Evolutionary conservation across 2,888 invertebrate genomes (phyloP), one percentile per base, ranked within the genome.

Genomic region (Agrochola litura): DNA sequence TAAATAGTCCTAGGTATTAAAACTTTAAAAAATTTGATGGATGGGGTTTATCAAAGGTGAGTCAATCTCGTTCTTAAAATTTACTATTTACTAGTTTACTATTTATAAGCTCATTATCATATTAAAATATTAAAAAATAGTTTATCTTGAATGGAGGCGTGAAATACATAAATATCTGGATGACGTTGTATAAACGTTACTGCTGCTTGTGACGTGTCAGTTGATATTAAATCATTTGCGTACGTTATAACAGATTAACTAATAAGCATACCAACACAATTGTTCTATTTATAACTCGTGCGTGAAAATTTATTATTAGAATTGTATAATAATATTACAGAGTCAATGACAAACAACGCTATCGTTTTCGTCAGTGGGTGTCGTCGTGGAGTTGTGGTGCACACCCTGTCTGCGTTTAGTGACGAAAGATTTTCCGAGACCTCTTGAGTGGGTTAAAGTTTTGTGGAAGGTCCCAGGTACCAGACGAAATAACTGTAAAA

Each of bases 291-390:
- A 74, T 72, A 83, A 65, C 67, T 73, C 22, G 71, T 52, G 73
- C 64, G 71, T 77, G 58, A 76, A 74, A 77, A 58, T 49, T 0
- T 82, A 84, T 84, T 49, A 61, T 72, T 61, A 80, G 79, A 73
- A 60, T 52, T 66, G 37, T 66, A 12, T 73, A 64, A 56, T 54
- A 43, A 41, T 65, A 22, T 25, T 8, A 4, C 8, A 66, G 72
- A 77, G 25, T 46, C 25, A 60, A 9, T 70, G 14, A 10, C 8
- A 9, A 49, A n/a, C n/a, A 37, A 72, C 9, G 41, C 41, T 54
- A n/a, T n/a, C 10, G 25, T 25, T 43, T 16, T n/a, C 16, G 3
- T 10, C 41, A 25, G 19, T 12, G 46, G 25, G 25, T 12, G 19
- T 19, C 4, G 19, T 19, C 10, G 25, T n/a, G n/a, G n/a, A n/a